Base-by-base conservation (phyloP, 2,888 invertebrate species). In the Schizotus pectinicornis region DNA sequence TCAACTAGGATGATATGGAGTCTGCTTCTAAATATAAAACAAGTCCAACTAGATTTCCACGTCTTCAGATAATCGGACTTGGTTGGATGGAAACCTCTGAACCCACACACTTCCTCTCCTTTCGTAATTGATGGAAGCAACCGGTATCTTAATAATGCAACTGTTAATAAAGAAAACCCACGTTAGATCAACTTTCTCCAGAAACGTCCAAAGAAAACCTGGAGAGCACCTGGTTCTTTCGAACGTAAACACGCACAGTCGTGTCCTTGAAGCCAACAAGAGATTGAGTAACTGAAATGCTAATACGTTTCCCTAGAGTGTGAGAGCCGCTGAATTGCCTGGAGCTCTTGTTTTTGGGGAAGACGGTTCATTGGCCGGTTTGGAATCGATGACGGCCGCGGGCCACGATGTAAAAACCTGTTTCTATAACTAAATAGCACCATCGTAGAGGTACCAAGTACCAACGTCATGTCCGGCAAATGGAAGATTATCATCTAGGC, bases 351-450 rank as follows among this genome's bases (percentile, higher is more conserved):
- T 66, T 69, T 70, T 71, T 65, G 67, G 67, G 63, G 67, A 65
- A 56, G 61, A 63, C 62, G 51, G 71, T 71, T 71, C 71, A 69
- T 64, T 61, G 71, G 62, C 67, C 71, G 62, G 62, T 55, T 64
- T 63, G 64, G 65, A 68, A 67, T 67, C 68, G 63, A 69, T 65
- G 64, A 65, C 51, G 69, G 69, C 72, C 71, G 62, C 70, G 68
- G 71, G 73, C 73, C 58, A 70, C 66, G 66, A 70, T 67, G 66
- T 67, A 66, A 71, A 72, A 75, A 75, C 74, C 75, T 67, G 75
- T 74, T 74, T 69, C 69, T 68, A 63, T 69, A 71, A 71, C 68
- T 69, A 70, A 73, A 73, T 71, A 71, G 67, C 70, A 64, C 67
- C 69, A 68, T 69, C 70, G 66, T 66, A 59, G 59, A 59, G 45